Evolutionary conservation across 2,113 vertebrate genomes (phyloP).

Genomic region (Ictalurus punctatus): DNA sequence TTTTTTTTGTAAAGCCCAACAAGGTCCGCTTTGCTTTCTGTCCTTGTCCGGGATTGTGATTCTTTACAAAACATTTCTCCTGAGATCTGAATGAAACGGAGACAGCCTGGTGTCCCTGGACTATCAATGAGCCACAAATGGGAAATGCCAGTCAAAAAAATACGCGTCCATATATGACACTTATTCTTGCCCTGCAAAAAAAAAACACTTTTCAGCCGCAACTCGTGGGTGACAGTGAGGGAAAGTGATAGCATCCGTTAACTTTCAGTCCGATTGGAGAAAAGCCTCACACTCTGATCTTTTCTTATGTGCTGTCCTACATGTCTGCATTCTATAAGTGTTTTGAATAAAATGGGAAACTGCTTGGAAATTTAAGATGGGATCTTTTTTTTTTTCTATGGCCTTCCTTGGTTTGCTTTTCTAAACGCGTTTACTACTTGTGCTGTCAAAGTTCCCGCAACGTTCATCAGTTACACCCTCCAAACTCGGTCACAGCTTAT

Average conservation of each 20-base stretch:
- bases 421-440: constrained; percentile 35
- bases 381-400: constrained; percentile 42
- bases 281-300: constrained; percentile 33
- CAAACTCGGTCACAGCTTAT: constrained; percentile 37
- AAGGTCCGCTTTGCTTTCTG: constrained; percentile 29
- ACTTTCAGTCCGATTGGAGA: constrained; percentile 34
- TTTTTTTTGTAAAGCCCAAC: constrained; percentile 10
- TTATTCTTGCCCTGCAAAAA: constrained; percentile 22
- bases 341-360: constrained; percentile 54
- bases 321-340: constrained; percentile 64
- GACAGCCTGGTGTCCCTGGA: constrained; percentile 23
- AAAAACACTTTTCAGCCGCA: constrained; percentile 51
- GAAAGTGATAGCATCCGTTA: constrained; percentile 47
- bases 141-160: constrained; percentile 56
- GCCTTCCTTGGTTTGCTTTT: constrained; percentile 38
- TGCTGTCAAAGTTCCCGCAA: constrained; percentile 50
- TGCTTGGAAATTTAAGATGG: constrained; percentile 54
- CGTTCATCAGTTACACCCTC: constrained; percentile 56
- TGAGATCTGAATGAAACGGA: constrained; percentile 14
- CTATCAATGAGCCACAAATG: constrained; percentile 56
- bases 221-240: constrained; percentile 52
- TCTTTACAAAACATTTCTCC: constrained; percentile 36
- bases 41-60: constrained; percentile 42
- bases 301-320: constrained; percentile 58
- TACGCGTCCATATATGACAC: constrained; percentile 26